A percentile compares a stretch with the other conserved stretches of the same genome.
Conservation (phyloP, 2,888 invertebrate genomes). For the Bugula neritina region DNA sequence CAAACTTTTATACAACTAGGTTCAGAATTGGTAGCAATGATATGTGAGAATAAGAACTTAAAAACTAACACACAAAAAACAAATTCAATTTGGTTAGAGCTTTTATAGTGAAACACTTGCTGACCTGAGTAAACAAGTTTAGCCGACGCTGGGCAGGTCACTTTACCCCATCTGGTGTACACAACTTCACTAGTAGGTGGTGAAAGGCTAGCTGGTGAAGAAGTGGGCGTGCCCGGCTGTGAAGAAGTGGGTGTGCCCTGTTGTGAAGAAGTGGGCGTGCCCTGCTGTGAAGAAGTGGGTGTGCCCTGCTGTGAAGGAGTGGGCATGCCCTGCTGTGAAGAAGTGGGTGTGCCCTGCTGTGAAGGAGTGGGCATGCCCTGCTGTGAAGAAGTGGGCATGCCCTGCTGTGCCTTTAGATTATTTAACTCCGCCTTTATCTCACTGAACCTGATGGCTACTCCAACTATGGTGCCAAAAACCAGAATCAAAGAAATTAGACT, state of each 20-base stretch:
- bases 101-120: too few relatives aligned
- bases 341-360: neutral
- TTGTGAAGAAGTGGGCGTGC: too few relatives aligned
- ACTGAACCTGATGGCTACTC: neutral
- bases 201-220: too few relatives aligned
- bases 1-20: too few relatives aligned
- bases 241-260: too few relatives aligned
- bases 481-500: neutral
- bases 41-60: too few relatives aligned
- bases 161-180: constrained; percentile 2
- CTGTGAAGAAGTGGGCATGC: neutral
- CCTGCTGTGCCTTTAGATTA: neutral
- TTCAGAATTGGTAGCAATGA: too few relatives aligned
- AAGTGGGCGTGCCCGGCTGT: too few relatives aligned
- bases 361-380: neutral
- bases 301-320: neutral
- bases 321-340: neutral
- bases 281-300: too few relatives aligned
- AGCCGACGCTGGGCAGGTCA: neutral
- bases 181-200: neutral
- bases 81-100: too few relatives aligned
- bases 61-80: too few relatives aligned
- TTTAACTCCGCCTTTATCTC: neutral
- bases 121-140: constrained; percentile 1
- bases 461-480: constrained; percentile 2